Base-by-base conservation (phyloP, 2,797 vertebrate genomes). In the Sebastiscus albofasciatus region DNA sequence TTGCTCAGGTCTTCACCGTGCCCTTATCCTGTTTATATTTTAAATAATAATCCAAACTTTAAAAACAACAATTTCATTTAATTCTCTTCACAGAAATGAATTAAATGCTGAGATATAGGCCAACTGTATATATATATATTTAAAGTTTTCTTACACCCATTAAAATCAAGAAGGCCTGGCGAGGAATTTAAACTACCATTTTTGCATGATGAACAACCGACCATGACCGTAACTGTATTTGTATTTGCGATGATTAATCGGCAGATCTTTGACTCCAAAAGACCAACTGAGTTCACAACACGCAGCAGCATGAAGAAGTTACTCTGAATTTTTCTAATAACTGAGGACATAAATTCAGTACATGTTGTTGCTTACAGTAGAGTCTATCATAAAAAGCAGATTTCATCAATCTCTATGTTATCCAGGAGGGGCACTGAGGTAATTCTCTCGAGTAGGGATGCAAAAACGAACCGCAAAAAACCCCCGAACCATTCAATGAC, bases 401-500 rank as follows among this genome's bases (percentile, higher is more conserved):
- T 69, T 61, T 12, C 24, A 18, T 59, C 4, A 5, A 52, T 31
- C 34, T 33, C 26, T 29, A 36, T 42, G 31, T 75, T 4, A 33
- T 24, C 16, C 36, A 10, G 2, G 3, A 14, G 13, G 36, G 9
- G 18, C 18, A 42, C 62, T 22, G 20, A 7, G 20, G 13, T 36
- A 14, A 69, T 58, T 33, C 2, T 52, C 18, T 0, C 20, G 10
- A n/a, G 42, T 18, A 46, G 16, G 42, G 16, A 46, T 46, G 1
- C 0, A 46, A 46, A 46, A 46, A 6, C 16, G 42, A 46, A 46
- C 14, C 42, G 6, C 7, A 42, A 42, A 42, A 42, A 42, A 42
- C 1, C 0, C 11, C 8, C 0, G 13, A 39, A 42, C 14, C 6
- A 0, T 42, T 42, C 39, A 42, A 0, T 42, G 39, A 42, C 39